Evolutionary conservation across 2,888 invertebrate species (phyloP), one percentile per base, ranked within the genome.

Genomic region (Cantharis rustica): DNA sequence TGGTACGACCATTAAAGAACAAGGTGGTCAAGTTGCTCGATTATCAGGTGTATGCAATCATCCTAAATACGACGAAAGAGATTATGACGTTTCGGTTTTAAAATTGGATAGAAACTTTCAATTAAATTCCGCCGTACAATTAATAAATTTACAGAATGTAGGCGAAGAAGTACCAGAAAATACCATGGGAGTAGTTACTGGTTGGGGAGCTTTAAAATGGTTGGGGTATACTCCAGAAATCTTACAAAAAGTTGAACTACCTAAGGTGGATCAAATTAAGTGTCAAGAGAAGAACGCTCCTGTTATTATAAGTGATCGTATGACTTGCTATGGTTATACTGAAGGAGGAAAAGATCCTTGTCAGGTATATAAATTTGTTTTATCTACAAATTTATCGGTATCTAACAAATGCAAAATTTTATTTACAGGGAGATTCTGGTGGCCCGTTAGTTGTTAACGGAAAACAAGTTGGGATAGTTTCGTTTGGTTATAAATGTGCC

Each of bases 401-500:
- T 61, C 5, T 11, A 10, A 11, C 27, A 26, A 62, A 11, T 9
- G 13, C 16, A 16, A 16, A 15, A 13, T 11, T 3, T 20, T 31
- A 10, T 15, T 27, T 13, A 5, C n/a, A 74, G 74, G 70, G 70
- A 10, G 74, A 74, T 70, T 74, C 74, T 62, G 74, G 74, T 17
- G 70, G 74, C 0, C 74, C 74, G 13, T 16, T 74, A 16, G 64
- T 47, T 69, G 15, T 10, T 11, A 47, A 27, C 20, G 64, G 64
- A 31, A 17, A n/a, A 10, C 27, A 31, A 23, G 47, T 70, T 17
- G 74, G 74, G 1, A 16, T 70, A 3, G 70, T 74, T 15, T 69
- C 74, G 10, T 74, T 64, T 63, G 74, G 70, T 3, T 31, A 70
- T 13, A 69, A 64, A 15, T 74, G 70, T 74, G 70, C 69, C 0